Evolutionary conservation across 2,113 vertebrate genomes (phyloP), one percentile per base, ranked within the genome.

Genomic region (Regulus satrapa): DNA sequence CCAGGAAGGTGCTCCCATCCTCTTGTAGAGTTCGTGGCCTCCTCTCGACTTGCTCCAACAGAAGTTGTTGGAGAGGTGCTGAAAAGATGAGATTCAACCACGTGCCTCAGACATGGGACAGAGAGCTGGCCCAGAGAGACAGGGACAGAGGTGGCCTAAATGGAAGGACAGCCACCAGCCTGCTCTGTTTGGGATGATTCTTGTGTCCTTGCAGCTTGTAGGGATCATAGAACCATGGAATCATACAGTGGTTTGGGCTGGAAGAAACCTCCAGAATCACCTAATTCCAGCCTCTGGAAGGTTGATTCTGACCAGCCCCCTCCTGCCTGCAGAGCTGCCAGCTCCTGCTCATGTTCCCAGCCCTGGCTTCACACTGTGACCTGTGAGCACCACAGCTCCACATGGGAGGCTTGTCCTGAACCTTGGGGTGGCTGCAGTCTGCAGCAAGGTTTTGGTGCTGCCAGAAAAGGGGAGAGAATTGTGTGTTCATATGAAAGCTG

Each of bases 401-500:
- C 2, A 0, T 8, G n/a, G 7, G 26, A 1, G 3, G 2, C 20
- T 23, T 18, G 25, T 36, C 78, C 79, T 77, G 45, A 63, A 23
- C 40, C 32, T 31, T 34, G 49, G 38, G 26, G 1, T 4, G 5
- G 80, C 79, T 55, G 36, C 38, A 17, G 59, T 6, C 83, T 95
- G 51, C 75, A 83, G 63, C 26, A 17, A 86, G 74, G 61, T 94
- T 77, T 88, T 4, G 34, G 74, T 79, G 76, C 75, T 74, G 61
- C 21, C 14, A 71, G 75, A 40, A 8, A 1, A 4, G 36, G 49
- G 34, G 38, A 69, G n/a, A 89, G 54, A 62, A 64, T 56, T 68
- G 59, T 18, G 38, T 54, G 19, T 78, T 88, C 46, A 7, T 17
- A 8, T 54, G 85, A 89, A 95, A 97, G 90, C 96, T 96, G 91